These are phyloP conservation scores for Microcaecilia unicolor DNA, from an alignment of 2,797 vertebrate species.

Conservation along the genomic window DNA sequence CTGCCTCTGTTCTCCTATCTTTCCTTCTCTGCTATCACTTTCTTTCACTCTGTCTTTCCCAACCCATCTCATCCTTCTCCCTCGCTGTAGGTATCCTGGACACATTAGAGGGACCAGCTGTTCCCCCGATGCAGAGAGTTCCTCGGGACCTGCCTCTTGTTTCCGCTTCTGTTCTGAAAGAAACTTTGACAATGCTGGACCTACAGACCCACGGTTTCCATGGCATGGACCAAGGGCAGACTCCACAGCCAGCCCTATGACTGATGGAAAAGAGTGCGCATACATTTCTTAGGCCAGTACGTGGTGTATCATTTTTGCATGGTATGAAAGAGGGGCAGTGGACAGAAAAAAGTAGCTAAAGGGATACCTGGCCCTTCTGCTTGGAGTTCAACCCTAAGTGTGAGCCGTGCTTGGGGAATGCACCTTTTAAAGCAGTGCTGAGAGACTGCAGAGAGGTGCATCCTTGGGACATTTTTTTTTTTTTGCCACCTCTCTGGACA, in stretches of 20 bases:
- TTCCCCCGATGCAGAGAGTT: constrained; percentile 81
- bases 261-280: too few relatives aligned
- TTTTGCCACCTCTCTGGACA: too few relatives aligned
- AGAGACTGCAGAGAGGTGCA: too few relatives aligned
- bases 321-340: not conserved
- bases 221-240: not conserved
- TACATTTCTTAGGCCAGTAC: constrained; percentile 19
- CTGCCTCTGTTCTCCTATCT: too few relatives aligned
- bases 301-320: not conserved
- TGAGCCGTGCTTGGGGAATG: too few relatives aligned
- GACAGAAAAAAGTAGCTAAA: constrained; percentile 14
- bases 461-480: too few relatives aligned
- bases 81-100: constrained; percentile 74
- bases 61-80: not conserved
- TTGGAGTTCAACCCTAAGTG: too few relatives aligned
- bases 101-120: constrained; percentile 75
- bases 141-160: constrained; percentile 72
- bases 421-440: too few relatives aligned
- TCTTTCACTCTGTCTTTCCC: not conserved
- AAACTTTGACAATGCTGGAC: constrained; percentile 43
- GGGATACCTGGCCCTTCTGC: not conserved
- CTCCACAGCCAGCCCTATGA: too few relatives aligned
- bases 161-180: constrained; percentile 51
- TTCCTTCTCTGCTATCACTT: too few relatives aligned
- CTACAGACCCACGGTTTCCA: constrained; percentile 37